A percentile compares a stretch with the other conserved stretches of the same genome.
phyloP scores from a whole-genome alignment of 2,888 invertebrate species.

The Elgonia sp. region DNA sequence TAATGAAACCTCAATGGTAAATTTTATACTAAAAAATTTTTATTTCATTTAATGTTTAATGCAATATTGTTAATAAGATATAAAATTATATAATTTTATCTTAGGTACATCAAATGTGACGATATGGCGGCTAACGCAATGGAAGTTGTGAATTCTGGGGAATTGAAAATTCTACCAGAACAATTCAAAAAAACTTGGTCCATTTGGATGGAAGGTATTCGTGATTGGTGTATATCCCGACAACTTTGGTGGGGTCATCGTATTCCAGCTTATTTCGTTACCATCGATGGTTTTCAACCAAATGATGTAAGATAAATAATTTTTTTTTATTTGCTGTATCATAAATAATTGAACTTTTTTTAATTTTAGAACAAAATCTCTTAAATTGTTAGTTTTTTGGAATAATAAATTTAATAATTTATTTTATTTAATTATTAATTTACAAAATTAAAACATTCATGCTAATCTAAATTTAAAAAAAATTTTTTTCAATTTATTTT shows the following conservation, averaged over 20 bases:
- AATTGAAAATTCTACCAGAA: conserved; percentile 96
- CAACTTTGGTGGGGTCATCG: conserved; percentile 99
- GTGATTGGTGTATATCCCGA: conserved; percentile 99
- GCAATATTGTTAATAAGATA: neutral
- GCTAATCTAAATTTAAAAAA: no score
- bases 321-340: no score
- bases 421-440: no score
- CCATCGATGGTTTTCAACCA: conserved; percentile 86
- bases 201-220: conserved; percentile 97
- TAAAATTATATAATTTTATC: neutral
- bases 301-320: conserved; percentile 70
- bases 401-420: no score
- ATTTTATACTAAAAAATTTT: neutral
- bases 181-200: conserved; percentile 97
- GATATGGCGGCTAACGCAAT: conserved; percentile 96
- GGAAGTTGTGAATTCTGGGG: conserved; percentile 93
- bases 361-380: no score
- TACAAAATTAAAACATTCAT: no score
- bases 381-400: no score
- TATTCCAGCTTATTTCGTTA: conserved; percentile 96
- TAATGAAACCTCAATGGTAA: conserved; percentile 98
- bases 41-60: neutral
- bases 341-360: no score
- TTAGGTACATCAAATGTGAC: conserved; percentile 94
- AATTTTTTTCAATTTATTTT: neutral